Evolutionary conservation across 2,888 invertebrate species (phyloP).

Genomic region (Lottia scabra): DNA sequence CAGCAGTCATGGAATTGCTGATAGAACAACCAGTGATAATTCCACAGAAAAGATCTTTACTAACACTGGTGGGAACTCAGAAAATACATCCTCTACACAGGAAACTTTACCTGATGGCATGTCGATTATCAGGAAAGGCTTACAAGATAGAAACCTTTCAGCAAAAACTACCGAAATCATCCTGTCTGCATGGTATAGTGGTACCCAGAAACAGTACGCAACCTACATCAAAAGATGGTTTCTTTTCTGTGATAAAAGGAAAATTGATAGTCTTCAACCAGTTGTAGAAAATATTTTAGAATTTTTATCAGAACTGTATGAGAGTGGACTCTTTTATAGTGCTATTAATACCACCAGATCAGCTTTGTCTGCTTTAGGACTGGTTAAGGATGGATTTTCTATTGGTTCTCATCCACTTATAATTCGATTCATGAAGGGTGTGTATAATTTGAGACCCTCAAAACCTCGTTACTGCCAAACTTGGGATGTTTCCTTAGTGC

Average conservation of each 20-base stretch:
- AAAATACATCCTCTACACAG: slow-evolving; percentile 3
- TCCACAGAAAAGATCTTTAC: background rate
- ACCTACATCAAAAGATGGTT: slow-evolving; percentile 24
- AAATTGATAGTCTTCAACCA: too few relatives aligned
- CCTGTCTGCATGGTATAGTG: slow-evolving; percentile 18
- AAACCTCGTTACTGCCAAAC: too few relatives aligned
- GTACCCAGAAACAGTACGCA: slow-evolving; percentile 20
- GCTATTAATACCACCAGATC: too few relatives aligned
- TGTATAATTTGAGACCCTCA: too few relatives aligned
- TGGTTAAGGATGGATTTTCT: too few relatives aligned
- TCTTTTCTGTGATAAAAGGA: slow-evolving; percentile 16
- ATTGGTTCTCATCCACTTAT: too few relatives aligned
- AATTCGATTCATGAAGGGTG: too few relatives aligned
- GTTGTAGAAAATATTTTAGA: too few relatives aligned
- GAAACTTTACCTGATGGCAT: slow-evolving; percentile 21
- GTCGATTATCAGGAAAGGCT: slow-evolving; percentile 6
- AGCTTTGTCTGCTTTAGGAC: too few relatives aligned
- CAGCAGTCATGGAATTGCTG: slow-evolving; percentile 6
- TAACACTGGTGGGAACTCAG: background rate
- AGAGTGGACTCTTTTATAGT: too few relatives aligned
- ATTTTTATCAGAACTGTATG: too few relatives aligned
- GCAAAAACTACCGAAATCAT: slow-evolving; percentile 12
- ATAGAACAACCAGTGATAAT: slow-evolving; percentile 1
- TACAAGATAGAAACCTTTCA: slow-evolving; percentile 3
- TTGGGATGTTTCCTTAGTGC: too few relatives aligned